Base-by-base conservation (phyloP, 2,113 vertebrate species). In the Notechis scutatus region DNA sequence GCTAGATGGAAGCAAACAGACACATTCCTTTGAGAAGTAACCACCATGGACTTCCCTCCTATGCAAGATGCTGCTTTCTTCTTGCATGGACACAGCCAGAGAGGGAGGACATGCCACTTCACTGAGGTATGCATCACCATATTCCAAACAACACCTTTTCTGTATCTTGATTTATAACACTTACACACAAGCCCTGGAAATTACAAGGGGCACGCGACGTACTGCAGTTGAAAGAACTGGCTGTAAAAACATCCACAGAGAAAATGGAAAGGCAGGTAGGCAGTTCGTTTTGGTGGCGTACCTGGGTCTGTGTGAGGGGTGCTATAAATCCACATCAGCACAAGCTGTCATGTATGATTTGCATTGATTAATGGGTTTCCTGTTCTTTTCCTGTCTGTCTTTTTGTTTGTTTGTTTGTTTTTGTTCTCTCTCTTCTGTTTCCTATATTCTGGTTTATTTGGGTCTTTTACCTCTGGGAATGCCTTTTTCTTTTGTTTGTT, bases 291-390 rank as follows among this genome's bases (percentile, higher is more conserved):
- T 88, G 85, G 89, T 69, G 18, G 93, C 56, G 90, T 97, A 97
- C 97, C 97, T 96, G 96, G 97, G 97, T 96, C 97, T 98, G 98
- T 98, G 97, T 97, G 97, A 97, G 97, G 96, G 96, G 97, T 97
- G 97, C 95, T 98, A 98, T 98, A 98, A 97, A 97, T 97, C 97
- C 93, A 85, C 96, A 95, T 97, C 97, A 98, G 96, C 97, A 97
- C 96, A 96, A 97, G 96, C 95, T 97, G 96, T 95, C 96, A 52
- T 93, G 96, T 97, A 97, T 92, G 94, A 97, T 97, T 96, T 98
- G 98, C 98, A 97, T 97, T 97, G 97, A 98, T 98, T 98, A 98
- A 98, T 96, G 95, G 97, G 97, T 98, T 97, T 98, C 97, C 98
- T 98, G 87, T 98, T 98, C 98, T 98, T 98, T 97, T 98, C 96